Conservation (phyloP, 2,797 vertebrate genomes). For the Chiroxiphia lanceolata region DNA sequence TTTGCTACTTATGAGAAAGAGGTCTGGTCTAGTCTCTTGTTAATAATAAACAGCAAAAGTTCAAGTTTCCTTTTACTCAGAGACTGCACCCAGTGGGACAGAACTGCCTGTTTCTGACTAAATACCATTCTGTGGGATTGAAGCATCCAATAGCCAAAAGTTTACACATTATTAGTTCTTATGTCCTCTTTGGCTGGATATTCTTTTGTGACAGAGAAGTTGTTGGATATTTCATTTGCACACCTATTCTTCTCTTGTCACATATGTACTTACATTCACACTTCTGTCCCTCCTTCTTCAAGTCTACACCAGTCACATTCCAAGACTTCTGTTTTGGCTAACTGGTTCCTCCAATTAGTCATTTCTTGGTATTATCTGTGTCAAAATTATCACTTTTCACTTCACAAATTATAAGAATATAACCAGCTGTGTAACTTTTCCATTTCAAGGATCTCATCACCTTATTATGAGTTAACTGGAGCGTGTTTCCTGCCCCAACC, state of each 20-base stretch:
- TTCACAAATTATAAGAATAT: not conserved
- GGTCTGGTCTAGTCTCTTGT: not conserved
- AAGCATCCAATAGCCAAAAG: not conserved
- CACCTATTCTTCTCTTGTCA: not conserved
- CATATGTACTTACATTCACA: not conserved
- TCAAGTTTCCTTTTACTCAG: not conserved
- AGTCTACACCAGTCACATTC: not conserved
- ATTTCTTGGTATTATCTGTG: not conserved
- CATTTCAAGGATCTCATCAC: not conserved
- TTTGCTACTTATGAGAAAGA: not conserved
- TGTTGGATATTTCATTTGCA: not conserved
- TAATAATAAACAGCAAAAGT: not conserved
- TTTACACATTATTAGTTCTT: not conserved
- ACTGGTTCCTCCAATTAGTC: not conserved
- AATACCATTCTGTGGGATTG: not conserved
- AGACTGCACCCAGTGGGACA: not conserved
- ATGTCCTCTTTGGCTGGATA: not conserved
- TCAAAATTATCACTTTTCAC: not conserved
- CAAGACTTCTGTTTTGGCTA: not conserved
- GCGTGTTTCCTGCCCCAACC: not conserved
- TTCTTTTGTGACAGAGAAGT: not conserved
- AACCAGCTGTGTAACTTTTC: not conserved
- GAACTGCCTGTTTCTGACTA: not conserved
- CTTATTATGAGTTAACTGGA: not conserved
- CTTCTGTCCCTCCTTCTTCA: not conserved